Base-by-base conservation (phyloP, 2,888 invertebrate species). In the Lutraria lutraria region DNA sequence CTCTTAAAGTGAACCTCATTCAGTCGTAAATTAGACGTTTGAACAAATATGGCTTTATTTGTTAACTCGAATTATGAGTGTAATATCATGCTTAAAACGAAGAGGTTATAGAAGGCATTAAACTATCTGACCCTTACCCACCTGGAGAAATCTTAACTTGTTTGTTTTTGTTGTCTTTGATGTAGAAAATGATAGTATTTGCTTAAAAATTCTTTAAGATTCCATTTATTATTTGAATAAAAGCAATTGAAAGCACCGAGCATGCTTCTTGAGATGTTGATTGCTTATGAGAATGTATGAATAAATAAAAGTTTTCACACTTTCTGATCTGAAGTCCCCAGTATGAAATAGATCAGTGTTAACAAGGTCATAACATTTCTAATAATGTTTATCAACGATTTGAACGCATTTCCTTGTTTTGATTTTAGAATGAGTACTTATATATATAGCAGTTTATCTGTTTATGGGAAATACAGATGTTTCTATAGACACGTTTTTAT, bases 131-230 rank as follows among this genome's bases (percentile, higher is more conserved):
- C 76, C 76, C 76, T 76, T 81, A 52, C 8, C 52, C 81, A 81
- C 54, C 81, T 81, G 81, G 81, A 4, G 52, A 53, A 81, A 52
- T 52, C 53, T 53, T 13, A 25, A 25, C n/a, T 6, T 52, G 81
- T 81, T 81, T 81, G 81, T 34, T 1, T 53, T n/a, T 34, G 81
- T 53, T 25, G n/a, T 43, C 81, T 81, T 81, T 81, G 81, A 81
- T 81, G 81, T 81, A 81, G 81, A 81, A 81, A 81, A 76, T 34
- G 76, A 76, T 76, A 76, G 76, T 76, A 76, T 76, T 76, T 76
- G 25, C 76, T 76, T 76, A 76, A 76, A 31, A 76, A 52, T 81
- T 81, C 81, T 81, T 81, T 81, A 4, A 53, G 53, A 81, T 53
- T 53, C 54, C 53, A 53, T 81, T 81, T 81, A 81, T 12, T 81